Evolutionary conservation across 2,888 invertebrate genomes (phyloP).

Genomic region (Oscheius sp.): DNA sequence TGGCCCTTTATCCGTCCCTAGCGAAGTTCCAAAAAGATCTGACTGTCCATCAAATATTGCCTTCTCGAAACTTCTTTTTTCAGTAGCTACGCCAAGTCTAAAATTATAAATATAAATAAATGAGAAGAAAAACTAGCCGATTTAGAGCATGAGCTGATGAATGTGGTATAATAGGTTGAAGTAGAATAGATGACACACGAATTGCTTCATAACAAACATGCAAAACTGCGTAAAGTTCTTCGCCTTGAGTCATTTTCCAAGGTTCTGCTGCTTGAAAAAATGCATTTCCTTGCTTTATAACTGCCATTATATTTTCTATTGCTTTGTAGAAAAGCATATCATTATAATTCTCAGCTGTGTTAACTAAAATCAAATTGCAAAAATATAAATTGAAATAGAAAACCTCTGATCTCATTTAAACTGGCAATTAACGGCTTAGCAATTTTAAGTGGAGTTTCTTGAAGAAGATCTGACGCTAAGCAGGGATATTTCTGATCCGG

Average conservation of each 20-base stretch:
- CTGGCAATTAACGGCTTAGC: constrained; percentile 4
- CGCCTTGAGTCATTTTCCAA: constrained; percentile 84
- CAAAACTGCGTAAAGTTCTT: constrained; percentile 81
- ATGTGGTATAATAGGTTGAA: constrained; percentile 88
- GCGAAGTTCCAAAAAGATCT: not conserved
- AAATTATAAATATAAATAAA: not conserved
- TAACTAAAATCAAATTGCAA: constrained; percentile 34
- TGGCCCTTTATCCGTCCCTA: not conserved
- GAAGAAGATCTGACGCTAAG: not conserved
- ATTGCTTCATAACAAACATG: constrained; percentile 87
- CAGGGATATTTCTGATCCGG: constrained; percentile 14
- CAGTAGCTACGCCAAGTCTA: not conserved
- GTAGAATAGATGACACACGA: constrained; percentile 83
- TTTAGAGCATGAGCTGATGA: constrained; percentile 80
- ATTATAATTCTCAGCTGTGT: constrained; percentile 55
- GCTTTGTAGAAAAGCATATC: constrained; percentile 75
- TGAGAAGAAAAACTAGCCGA: constrained; percentile 50
- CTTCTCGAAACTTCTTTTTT: not conserved
- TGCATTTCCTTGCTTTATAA: constrained; percentile 84
- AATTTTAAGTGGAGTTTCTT: not conserved
- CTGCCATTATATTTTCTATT: constrained; percentile 83
- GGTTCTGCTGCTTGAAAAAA: constrained; percentile 89
- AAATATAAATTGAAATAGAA: not conserved
- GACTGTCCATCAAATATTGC: not conserved
- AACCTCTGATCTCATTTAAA: constrained; percentile 13